Base-by-base conservation (phyloP, 2,797 vertebrate species). In the Poecilia picta region DNA sequence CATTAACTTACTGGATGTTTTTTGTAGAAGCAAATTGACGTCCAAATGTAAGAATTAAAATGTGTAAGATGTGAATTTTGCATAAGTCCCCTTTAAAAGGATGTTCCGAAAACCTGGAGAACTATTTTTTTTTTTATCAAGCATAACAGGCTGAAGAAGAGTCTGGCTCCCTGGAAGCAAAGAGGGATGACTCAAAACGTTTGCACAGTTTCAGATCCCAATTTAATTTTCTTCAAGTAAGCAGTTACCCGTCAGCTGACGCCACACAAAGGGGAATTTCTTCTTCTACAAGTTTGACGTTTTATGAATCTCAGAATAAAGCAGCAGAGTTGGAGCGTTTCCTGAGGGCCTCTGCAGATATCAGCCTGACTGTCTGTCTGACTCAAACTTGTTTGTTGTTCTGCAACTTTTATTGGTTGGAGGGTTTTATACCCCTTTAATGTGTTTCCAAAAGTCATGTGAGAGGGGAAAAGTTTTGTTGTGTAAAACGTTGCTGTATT, bases 291-390 rank as follows among this genome's bases (percentile, higher is more conserved):
- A 43, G 31, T 70, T 46, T 76, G 66, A 62, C 25, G 66, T 81
- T 72, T 33, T 75, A 5, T 55, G 23, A 46, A 41, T 51, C 46
- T 43, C 31, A 80, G 73, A 80, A 89, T 31, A 47, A 78, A 36
- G 39, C 2, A 53, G 28, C 7, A 77, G 72, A 62, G 16, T 6
- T 8, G 23, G 33, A 57, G 20, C 64, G 33, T 77, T 31, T 49
- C 72, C 75, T 0, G 33, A 49, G 53, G 33, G 59, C 12, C 13
- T 3, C 28, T 77, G 57, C 81, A 80, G 62, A 81, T 74, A 49
- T 47, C 3, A 41, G 39, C 83, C 25, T 2, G 80, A 76, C 49
- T 66, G 5, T 39, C 3, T 76, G n/a, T 78, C 49, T 77, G 46
- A 23, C 39, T 77, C 53, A 59, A 62, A 66, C 66, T 43, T 79